These are phyloP conservation scores for Conomelus anceps DNA, from an alignment of 2,888 invertebrate species.

Conservation along the genomic window DNA sequence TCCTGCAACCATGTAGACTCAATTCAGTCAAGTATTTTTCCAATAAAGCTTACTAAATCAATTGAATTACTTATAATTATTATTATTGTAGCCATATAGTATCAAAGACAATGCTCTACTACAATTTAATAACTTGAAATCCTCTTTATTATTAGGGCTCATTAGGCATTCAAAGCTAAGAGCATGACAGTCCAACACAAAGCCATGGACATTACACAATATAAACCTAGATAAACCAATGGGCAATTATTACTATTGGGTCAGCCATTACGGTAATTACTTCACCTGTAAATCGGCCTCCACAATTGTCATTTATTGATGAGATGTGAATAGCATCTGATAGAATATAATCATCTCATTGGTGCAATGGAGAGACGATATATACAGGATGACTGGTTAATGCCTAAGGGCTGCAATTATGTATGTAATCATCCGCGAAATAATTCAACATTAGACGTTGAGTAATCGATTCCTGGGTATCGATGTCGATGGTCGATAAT, in stretches of 20 bases:
- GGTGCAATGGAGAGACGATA: neutral
- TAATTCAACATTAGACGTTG: neutral
- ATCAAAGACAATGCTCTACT: no score
- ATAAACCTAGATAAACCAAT: neutral
- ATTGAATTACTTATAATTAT: no score
- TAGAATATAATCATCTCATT: neutral
- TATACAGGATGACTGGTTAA: neutral
- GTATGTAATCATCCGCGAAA: neutral
- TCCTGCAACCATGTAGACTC: no score
- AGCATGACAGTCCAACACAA: neutral
- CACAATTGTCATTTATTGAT: neutral
- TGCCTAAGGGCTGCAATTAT: neutral
- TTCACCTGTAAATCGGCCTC: neutral
- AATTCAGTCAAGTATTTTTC: no score
- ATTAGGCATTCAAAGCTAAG: neutral
- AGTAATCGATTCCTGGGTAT: neutral
- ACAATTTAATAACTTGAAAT: no score
- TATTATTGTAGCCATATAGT: no score
- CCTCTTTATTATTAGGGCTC: neutral
- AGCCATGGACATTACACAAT: neutral
- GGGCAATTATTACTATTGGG: neutral
- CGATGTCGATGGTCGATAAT: no score
- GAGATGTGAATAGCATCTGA: neutral
- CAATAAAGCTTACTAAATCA: no score
- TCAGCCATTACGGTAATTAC: neutral